Conservation (phyloP, 2,797 vertebrate species). For the Crenuchus spilurus region DNA sequence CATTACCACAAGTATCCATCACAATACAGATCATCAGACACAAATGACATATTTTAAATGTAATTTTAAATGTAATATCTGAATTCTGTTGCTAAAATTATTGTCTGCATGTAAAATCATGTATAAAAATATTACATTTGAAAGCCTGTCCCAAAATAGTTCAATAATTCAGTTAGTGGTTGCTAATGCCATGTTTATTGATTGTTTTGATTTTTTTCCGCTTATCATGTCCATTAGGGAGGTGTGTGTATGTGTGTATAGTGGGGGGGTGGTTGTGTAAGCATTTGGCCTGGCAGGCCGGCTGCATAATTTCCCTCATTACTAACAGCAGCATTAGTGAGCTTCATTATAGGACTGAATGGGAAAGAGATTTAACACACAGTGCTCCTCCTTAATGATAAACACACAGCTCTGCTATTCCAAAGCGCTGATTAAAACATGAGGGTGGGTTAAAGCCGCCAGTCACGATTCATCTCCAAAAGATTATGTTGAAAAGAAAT, state of each 20-base stretch:
- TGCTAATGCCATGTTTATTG: conserved; percentile 20
- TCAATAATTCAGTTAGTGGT: conserved; percentile 16
- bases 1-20: no score
- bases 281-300: conserved; percentile 32
- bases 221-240: conserved; percentile 23
- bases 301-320: conserved; percentile 49
- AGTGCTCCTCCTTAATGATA: conserved; percentile 56
- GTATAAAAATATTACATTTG: background rate
- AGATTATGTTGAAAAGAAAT: conserved; percentile 28
- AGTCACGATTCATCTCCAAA: conserved; percentile 47
- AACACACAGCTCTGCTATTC: conserved; percentile 69
- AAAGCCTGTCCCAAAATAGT: background rate
- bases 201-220: conserved; percentile 19
- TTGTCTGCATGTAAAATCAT: background rate
- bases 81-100: no score
- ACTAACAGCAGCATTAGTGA: conserved; percentile 48
- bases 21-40: no score
- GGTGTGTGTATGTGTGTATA: no score
- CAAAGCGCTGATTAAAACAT: conserved; percentile 75
- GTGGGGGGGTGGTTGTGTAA: conserved; percentile 5
- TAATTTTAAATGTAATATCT: no score
- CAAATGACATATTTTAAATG: no score
- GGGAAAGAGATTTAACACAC: conserved; percentile 59
- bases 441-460: conserved; percentile 70
- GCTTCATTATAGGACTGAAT: conserved; percentile 55